Evolutionary conservation across 2,888 invertebrate genomes (phyloP), one percentile per base, ranked within the genome.

Genomic region (Aphrophora alni): DNA sequence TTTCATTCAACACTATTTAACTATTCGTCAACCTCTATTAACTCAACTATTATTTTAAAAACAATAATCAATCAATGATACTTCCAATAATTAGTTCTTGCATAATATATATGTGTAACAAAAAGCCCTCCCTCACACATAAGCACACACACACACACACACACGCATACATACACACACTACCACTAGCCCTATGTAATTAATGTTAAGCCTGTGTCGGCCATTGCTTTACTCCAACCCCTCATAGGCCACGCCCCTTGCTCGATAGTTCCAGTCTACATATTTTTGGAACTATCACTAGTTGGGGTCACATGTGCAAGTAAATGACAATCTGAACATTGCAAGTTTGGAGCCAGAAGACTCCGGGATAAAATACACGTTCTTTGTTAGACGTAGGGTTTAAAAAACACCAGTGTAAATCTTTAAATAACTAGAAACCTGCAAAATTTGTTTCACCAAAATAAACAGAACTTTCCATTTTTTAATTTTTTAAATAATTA

Each of bases 241-340:
- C 59, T 21, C 21, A n/a, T 59, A 59, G 21, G 21, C 59, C 59
- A 59, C 59, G 59, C 59, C 59, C 59, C n/a, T 14, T 59, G 59
- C 59, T 59, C 59, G 59, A 59, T 59, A 59, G 59, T 59, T 59
- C 70, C 75, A 33, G 73, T 68, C 78, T 59, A 68, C 78, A 68
- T 74, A 73, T 79, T 79, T 79, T 79, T 79, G 78, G 74, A 79
- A 79, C 78, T 79, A 79, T 79, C 74, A 74, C 74, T 79, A 79
- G 59, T 59, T 59, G n/a, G 33, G 59, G 21, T 59, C 59, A 59
- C 59, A 59, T 59, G 21, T 59, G 59, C 59, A 59, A 59, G 21
- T 59, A 59, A 59, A 59, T 59, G 21, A 21, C 59, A 59, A 21
- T n/a, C 59, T 21, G 59, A 21, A 59, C 59, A 59, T 21, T 59